Percentiles rank a stretch among this genome's conserved stretches.
Conservation (phyloP, 2,888 invertebrate genomes). For the Stegophylla sp. region DNA sequence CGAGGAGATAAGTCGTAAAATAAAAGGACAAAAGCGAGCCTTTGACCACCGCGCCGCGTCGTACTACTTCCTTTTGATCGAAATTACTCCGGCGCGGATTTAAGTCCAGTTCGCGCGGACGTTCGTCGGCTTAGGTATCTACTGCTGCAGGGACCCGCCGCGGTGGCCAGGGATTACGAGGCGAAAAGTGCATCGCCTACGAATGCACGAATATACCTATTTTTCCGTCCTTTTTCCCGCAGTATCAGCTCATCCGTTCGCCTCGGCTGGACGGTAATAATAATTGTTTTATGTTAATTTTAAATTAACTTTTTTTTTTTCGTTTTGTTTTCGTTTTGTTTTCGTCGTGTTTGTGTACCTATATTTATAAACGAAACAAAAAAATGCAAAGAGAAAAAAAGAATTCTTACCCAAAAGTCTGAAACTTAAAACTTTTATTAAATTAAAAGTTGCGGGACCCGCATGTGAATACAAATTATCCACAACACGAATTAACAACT, state of each 20-base stretch:
- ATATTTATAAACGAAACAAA: no score
- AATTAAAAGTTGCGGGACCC: background rate
- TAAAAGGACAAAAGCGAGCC: conserved; percentile 21
- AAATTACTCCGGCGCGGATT: background rate
- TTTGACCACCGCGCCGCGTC: conserved; percentile 5
- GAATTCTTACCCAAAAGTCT: background rate
- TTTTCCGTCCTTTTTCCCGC: no score
- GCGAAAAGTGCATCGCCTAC: no score
- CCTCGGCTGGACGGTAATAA: background rate
- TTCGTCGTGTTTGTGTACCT: no score
- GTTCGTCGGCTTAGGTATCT: no score
- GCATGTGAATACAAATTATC: background rate
- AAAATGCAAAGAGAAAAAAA: conserved; percentile 2
- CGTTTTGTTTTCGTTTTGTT: background rate
- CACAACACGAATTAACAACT: background rate
- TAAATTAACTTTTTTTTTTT: background rate
- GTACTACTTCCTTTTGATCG: conserved; percentile 20
- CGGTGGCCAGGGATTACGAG: no score
- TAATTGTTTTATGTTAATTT: background rate
- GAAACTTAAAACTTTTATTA: conserved; percentile 5
- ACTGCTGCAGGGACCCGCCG: no score
- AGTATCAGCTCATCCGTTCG: no score
- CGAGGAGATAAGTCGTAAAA: conserved; percentile 12
- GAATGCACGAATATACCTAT: no score
- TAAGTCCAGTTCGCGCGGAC: no score